phyloP scores from a whole-genome alignment of 2,888 invertebrate genomes.

The Acleris literana region DNA sequence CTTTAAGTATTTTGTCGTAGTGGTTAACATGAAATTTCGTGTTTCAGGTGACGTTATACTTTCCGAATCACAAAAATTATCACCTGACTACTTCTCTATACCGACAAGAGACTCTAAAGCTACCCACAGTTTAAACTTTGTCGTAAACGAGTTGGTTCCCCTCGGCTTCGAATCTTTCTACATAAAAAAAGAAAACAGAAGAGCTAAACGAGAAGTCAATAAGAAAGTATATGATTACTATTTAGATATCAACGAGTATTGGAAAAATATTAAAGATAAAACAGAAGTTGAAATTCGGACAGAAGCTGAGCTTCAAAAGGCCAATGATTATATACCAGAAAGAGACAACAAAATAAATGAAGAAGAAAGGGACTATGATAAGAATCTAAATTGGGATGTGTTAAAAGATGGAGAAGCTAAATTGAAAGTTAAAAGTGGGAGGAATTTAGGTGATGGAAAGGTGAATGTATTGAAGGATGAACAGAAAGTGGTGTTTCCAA shows the following conservation, averaged over 20 bases:
- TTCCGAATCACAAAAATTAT: constrained; percentile 86
- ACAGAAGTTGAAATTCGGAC: constrained; percentile 48
- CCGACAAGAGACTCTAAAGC: constrained; percentile 86
- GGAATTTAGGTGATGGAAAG: constrained; percentile 34
- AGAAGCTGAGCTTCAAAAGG: constrained; percentile 33
- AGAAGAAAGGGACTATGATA: constrained; percentile 7
- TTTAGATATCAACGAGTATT: constrained; percentile 49
- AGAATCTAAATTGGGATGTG: constrained; percentile 45
- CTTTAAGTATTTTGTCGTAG: too few species aligned
- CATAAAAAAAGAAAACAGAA: constrained; percentile 53
- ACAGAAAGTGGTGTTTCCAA: constrained; percentile 46
- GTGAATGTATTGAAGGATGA: constrained; percentile 33
- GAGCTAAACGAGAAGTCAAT: constrained; percentile 46
- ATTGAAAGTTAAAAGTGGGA: constrained; percentile 29
- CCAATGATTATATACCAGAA: not conserved
- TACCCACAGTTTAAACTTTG: constrained; percentile 88
- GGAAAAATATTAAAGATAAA: constrained; percentile 46
- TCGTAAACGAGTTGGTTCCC: constrained; percentile 85
- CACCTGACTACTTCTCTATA: constrained; percentile 79
- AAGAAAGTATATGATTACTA: constrained; percentile 42
- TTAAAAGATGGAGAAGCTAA: constrained; percentile 38
- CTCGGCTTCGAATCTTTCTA: constrained; percentile 87
- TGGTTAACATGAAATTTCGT: too few species aligned
- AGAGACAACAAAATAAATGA: constrained; percentile 4
- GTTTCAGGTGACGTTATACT: constrained; percentile 81